These are phyloP conservation scores for Callyntrura sp. DNA, from an alignment of 2,888 invertebrate species.

Conservation along the genomic window DNA sequence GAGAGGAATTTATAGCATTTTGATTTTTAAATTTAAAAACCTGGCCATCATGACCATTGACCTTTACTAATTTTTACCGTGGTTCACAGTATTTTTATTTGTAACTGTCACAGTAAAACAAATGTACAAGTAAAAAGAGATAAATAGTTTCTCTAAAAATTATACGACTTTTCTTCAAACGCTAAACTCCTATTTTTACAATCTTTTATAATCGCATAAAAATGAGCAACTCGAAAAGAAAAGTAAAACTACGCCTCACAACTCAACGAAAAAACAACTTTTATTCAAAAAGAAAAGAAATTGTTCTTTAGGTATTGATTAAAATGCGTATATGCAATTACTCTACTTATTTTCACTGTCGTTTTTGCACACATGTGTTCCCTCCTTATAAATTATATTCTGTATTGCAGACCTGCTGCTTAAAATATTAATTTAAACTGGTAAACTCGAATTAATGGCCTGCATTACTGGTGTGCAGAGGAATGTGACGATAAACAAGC, in stretches of 20 bases:
- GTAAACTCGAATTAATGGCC: slow-evolving; percentile 13
- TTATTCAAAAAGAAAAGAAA: not conserved
- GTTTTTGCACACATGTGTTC: not conserved
- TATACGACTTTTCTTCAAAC: slow-evolving; percentile 11
- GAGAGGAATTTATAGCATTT: no score
- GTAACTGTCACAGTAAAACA: not conserved
- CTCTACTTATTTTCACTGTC: not conserved
- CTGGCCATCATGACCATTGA: not conserved
- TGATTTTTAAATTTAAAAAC: no score
- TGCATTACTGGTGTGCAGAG: not conserved
- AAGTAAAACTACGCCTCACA: slow-evolving; percentile 54
- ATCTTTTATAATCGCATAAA: slow-evolving; percentile 16
- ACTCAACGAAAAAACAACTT: no score
- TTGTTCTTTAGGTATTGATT: not conserved
- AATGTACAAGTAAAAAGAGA: slow-evolving; percentile 3
- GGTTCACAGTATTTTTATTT: not conserved
- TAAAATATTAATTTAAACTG: slow-evolving; percentile 4
- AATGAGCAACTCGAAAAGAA: slow-evolving; percentile 4
- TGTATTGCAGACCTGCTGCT: not conserved
- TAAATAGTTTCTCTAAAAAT: not conserved
- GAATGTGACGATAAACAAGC: slow-evolving; percentile 27
- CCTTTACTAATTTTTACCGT: not conserved
- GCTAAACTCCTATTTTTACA: not conserved
- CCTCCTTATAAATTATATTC: no score
- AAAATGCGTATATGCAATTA: not conserved